phyloP scores from a whole-genome alignment of 2,888 invertebrate species.

The Choristoneura rosaceana region DNA sequence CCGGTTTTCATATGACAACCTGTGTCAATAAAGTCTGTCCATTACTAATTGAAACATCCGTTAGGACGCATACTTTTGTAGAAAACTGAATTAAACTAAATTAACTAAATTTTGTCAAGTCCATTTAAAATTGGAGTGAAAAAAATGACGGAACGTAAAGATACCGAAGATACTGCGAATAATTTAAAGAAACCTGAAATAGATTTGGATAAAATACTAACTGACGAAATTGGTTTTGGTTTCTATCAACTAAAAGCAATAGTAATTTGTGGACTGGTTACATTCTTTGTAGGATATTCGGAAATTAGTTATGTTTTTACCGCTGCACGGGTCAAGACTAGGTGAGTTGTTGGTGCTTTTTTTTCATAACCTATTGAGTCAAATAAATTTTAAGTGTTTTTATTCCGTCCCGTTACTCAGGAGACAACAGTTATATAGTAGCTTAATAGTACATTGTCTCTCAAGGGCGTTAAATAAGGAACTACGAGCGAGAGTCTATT shows the following conservation, averaged over 20 bases:
- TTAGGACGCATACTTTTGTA: background rate
- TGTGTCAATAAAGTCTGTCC: background rate
- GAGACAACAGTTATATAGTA: too few relatives aligned
- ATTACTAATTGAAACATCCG: background rate
- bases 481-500: too few relatives aligned
- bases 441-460: too few relatives aligned
- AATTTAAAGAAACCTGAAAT: background rate
- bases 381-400: too few relatives aligned
- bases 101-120: background rate
- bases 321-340: background rate
- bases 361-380: background rate
- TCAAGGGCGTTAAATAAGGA: too few relatives aligned
- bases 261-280: background rate
- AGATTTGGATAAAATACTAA: constrained; percentile 4
- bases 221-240: background rate
- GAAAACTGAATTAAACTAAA: too few relatives aligned
- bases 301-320: background rate
- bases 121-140: background rate
- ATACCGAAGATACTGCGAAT: background rate
- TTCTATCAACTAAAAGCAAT: background rate
- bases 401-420: too few relatives aligned
- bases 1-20: too few relatives aligned
- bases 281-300: background rate
- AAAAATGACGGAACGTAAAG: background rate
- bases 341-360: background rate